Evolutionary conservation across 2,888 invertebrate species (phyloP), one percentile per base, ranked within the genome.

Genomic region (Selenia dentaria): DNA sequence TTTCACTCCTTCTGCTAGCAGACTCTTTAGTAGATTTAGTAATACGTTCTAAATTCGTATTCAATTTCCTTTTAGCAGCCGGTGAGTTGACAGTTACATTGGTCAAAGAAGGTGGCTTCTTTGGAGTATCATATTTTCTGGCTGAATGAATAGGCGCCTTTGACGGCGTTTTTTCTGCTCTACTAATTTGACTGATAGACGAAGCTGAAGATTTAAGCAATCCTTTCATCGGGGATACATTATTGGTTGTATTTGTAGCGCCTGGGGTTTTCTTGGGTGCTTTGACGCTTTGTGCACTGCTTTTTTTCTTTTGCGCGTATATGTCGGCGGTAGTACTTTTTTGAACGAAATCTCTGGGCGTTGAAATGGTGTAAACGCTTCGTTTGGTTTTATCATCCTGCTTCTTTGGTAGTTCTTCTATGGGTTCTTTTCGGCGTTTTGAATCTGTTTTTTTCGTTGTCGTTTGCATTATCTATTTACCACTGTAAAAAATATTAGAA

Each of bases 21-120:
- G 24, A 40, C 24, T 58, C 44, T 49, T 48, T 41, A 13, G 24
- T 10, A 37, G 38, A 25, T 36, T n/a, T 45, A n/a, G 46, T 47
- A 29, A 39, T 52, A 11, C 46, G 35, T 38, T 64, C 57, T 4
- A 62, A 35, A 58, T 64, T 64, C 11, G 69, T 31, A 47, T 37
- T 14, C 3, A 54, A 28, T 53, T 70, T 80, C 43, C 68, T 67
- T 64, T 71, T 83, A 4, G 56, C 62, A 5, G 71, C 46, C 1
- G 89, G 89, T 0, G 89, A 87, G 53, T 83, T 86, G 0, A 84
- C 78, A 5, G 79, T 83, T 0, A 86, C 74, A 48, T 79, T 83
- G 3, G 70, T 54, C 32, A 70, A 57, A 20, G 73, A 64, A 11
- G 72, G 47, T 12, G 63, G 63, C 58, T 63, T 79, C 6, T 53